Conservation (phyloP, 2,888 invertebrate genomes). For the Meiosimyza decipiens region DNA sequence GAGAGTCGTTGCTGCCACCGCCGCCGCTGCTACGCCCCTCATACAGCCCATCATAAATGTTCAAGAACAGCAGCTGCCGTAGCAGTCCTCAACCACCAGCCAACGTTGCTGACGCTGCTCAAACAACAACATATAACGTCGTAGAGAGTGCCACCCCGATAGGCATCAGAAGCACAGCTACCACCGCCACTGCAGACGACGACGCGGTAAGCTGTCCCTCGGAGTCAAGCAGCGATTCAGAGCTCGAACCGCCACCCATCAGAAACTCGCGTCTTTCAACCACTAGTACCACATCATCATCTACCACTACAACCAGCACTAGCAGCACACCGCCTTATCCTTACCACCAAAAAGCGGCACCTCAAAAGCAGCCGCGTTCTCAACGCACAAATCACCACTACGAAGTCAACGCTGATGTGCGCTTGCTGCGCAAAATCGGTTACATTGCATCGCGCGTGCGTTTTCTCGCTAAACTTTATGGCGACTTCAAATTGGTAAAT, state of each 20-base stretch:
- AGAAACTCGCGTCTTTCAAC: conserved; percentile 40
- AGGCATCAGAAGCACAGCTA: conserved; percentile 17
- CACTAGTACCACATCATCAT: conserved; percentile 44
- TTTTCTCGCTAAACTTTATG: conserved; percentile 60
- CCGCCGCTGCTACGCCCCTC: conserved; percentile 28
- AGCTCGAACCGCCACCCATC: conserved; percentile 40
- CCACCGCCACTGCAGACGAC: conserved; percentile 42
- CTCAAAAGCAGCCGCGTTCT: conserved; percentile 47
- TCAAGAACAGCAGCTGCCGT: conserved; percentile 64
- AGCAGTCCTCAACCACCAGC: conserved; percentile 57
- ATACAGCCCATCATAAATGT: conserved; percentile 56
- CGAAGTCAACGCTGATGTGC: conserved; percentile 60
- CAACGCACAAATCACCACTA: conserved; percentile 29
- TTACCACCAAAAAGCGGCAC: conserved; percentile 39
- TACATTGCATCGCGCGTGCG: conserved; percentile 65
- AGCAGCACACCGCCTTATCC: conserved; percentile 35
- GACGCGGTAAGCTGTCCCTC: conserved; percentile 46
- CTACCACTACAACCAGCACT: conserved; percentile 36
- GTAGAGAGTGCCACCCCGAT: not conserved
- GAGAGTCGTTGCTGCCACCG: conserved; percentile 46
- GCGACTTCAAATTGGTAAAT: conserved; percentile 60
- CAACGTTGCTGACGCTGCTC: conserved; percentile 38
- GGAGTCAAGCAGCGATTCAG: conserved; percentile 46
- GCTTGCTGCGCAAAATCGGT: conserved; percentile 64
- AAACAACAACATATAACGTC: conserved; percentile 13